Evolutionary conservation across 1,140 invertebrate genomes (phyloP).

Genomic region (Aphis gossypii): DNA sequence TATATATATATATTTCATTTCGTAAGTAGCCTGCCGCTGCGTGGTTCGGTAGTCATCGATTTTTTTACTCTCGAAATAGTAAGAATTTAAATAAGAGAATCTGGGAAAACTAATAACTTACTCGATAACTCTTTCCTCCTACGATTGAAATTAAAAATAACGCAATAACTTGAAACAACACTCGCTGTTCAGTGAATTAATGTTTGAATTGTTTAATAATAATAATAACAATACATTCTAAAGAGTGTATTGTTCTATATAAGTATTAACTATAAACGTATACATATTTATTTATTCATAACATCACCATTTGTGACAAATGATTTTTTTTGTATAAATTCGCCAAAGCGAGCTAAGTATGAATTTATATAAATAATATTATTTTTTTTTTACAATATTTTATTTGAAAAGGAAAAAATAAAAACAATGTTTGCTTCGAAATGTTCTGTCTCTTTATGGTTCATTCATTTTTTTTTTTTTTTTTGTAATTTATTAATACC

Average conservation of each 20-base stretch:
- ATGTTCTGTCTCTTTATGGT: not conserved
- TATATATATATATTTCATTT: not conserved
- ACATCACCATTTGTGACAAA: conserved; percentile 1
- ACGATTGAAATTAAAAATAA: not conserved
- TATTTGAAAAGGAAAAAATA: not conserved
- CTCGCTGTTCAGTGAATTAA: not conserved
- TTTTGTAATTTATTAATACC: not conserved
- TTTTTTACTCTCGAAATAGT: not conserved
- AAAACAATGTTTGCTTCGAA: not conserved
- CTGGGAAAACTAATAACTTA: not conserved
- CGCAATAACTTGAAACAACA: not conserved
- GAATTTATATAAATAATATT: not conserved
- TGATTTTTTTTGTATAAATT: not conserved
- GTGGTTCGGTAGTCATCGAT: not conserved
- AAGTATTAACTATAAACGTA: not conserved
- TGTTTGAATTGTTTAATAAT: not conserved
- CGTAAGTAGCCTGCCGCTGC: not conserved
- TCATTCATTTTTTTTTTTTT: not conserved
- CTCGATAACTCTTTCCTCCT: not conserved
- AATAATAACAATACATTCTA: not conserved
- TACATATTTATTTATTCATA: not conserved
- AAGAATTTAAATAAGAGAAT: not conserved
- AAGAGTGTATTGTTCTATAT: not conserved
- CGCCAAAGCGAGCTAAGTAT: not conserved
- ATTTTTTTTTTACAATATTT: not conserved